These are phyloP conservation scores for Notarius quadriscutis DNA, from an alignment of 2,113 vertebrate species.

Conservation along the genomic window DNA sequence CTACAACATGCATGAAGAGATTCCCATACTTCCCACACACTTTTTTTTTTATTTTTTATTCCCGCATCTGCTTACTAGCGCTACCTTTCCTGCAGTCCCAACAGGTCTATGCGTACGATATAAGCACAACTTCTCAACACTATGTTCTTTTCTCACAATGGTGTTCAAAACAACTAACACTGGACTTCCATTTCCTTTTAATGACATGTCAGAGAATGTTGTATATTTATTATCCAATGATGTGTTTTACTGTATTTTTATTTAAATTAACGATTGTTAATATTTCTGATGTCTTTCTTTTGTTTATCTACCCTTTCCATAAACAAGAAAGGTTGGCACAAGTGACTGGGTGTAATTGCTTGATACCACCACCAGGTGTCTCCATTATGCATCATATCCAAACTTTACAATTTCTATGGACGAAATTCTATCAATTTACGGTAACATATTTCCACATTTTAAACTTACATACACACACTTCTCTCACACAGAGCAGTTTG, in stretches of 20 bases:
- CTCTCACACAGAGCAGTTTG: neutral
- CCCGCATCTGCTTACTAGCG: constrained; percentile 8
- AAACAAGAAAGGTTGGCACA: constrained; percentile 18
- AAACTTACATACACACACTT: neutral
- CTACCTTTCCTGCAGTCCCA: neutral
- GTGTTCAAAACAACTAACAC: neutral
- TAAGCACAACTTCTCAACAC: constrained; percentile 18
- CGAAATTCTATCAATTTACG: neutral
- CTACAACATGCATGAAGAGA: constrained; percentile 27
- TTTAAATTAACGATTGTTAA: constrained; percentile 29
- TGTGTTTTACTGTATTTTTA: constrained; percentile 19
- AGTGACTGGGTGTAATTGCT: constrained; percentile 28
- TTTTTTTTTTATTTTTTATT: constrained; percentile 34
- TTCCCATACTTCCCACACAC: neutral
- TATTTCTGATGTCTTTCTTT: constrained; percentile 23
- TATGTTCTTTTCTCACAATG: neutral
- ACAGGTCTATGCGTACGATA: neutral
- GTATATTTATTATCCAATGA: neutral
- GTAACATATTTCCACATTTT: neutral
- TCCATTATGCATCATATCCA: constrained; percentile 8
- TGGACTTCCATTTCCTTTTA: neutral
- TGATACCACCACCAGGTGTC: constrained; percentile 45
- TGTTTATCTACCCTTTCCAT: neutral
- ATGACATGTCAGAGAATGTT: neutral
- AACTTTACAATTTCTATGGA: neutral